Conservation (phyloP, 92 coral and sea anemone species). For the Parazoanthus atlanticus region DNA sequence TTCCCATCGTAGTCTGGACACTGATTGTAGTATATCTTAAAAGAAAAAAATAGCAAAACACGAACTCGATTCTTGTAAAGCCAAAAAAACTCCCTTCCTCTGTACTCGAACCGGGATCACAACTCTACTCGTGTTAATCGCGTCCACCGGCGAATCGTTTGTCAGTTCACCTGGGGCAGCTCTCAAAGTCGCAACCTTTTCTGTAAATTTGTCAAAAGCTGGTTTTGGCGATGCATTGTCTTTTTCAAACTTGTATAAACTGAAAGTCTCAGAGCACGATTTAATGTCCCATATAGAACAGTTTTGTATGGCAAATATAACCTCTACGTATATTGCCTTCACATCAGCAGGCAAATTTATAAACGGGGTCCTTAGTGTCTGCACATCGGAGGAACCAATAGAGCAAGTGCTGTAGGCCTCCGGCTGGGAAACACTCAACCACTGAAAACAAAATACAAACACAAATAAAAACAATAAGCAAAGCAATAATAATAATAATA, state of each 20-base stretch:
- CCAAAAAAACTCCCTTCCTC: constrained; percentile 16
- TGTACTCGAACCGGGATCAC: background rate
- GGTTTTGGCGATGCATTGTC: constrained; percentile 8
- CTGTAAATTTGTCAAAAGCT: background rate
- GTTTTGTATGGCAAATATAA: constrained; percentile 11
- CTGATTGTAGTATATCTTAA: constrained; percentile 3
- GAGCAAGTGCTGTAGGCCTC: background rate
- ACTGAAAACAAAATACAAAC: constrained; percentile 10
- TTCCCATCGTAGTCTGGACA: background rate
- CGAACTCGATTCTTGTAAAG: constrained; percentile 21
- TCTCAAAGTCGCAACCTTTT: constrained; percentile 5
- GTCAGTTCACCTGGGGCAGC: constrained; percentile 22
- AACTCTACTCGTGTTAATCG: background rate
- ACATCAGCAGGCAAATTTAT: background rate
- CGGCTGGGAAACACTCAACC: background rate
- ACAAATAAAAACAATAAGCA: background rate
- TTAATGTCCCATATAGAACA: background rate
- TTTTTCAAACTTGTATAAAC: constrained; percentile 11
- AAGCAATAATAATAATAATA: too few relatives aligned
- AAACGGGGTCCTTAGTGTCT: constrained; percentile 12
- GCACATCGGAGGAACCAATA: background rate
- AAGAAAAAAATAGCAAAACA: constrained; percentile 26
- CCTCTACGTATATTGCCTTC: background rate
- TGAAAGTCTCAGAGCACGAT: background rate
- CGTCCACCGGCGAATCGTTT: background rate